These are phyloP conservation scores for Oxyruncus cristatus DNA, from an alignment of 2,113 vertebrate species.

Conservation along the genomic window DNA sequence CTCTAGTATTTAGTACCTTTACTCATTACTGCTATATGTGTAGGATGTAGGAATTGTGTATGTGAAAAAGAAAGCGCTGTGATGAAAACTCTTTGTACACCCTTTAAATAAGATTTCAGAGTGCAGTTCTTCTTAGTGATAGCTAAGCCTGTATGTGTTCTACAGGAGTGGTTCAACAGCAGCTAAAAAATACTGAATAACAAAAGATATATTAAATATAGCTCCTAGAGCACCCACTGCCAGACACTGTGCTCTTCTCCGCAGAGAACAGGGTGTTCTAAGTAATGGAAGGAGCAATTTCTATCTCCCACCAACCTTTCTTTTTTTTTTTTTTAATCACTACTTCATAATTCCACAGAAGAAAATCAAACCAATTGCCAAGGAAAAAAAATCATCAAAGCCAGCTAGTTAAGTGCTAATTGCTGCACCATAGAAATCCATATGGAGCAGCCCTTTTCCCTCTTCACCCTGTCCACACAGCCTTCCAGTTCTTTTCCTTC, in stretches of 20 bases:
- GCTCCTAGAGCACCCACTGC: background rate
- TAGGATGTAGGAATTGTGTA: background rate
- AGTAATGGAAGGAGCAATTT: background rate
- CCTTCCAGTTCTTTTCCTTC: background rate
- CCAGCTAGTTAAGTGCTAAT: background rate
- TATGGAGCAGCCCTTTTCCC: background rate
- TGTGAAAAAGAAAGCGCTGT: background rate
- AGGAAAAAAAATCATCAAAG: background rate
- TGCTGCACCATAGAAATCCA: background rate
- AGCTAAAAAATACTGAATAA: background rate
- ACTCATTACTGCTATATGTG: background rate
- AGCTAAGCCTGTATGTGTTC: background rate
- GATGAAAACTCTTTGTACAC: background rate
- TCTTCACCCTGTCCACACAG: background rate
- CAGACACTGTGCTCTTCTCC: background rate
- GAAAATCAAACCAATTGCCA: background rate
- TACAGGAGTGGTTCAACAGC: background rate
- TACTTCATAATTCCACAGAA: background rate
- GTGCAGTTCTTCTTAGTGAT: background rate
- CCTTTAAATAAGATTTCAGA: background rate
- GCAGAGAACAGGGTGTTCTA: background rate
- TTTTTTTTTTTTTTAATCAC: background rate
- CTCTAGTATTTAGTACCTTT: background rate
- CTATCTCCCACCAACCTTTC: background rate
- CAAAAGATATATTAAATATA: background rate